Evolutionary conservation across 2,888 invertebrate genomes (phyloP), one percentile per base, ranked within the genome.

Genomic region (Micropterix aruncella): DNA sequence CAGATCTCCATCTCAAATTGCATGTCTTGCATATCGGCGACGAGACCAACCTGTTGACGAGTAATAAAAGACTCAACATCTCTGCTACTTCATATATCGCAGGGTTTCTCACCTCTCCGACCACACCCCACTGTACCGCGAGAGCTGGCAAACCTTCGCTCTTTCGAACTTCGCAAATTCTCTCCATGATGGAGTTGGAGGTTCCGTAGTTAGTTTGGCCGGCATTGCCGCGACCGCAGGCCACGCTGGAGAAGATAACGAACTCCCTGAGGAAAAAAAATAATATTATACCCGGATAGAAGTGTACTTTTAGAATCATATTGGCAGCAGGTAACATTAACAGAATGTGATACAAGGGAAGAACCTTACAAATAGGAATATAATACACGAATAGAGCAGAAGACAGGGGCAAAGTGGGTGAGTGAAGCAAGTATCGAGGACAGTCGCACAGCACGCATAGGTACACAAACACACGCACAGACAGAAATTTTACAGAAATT

Each of bases 61-160:
- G 3, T 4, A 15, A 5, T 9, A n/a, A 9, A 36, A 9, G 7
- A 36, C n/a, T 36, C 36, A 36, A 36, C n/a, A n/a, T n/a, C n/a
- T n/a, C n/a, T n/a, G n/a, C n/a, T n/a, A n/a, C 12, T 12, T 27
- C 12, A 27, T 7, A 7, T 7, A 27, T n/a, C 12, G 27, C 12
- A 7, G 27, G 5, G 12, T 27, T 27, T 12, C 12, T 81, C 44
- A 85, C 86, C 62, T 94, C 92, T 43, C 91, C 94, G 43, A 94
- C 77, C 27, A 91, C 92, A 36, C 94, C 93, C 92, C 93, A 94
- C 60, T 94, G 89, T 7, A 94, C 79, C 2, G 92, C 92, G 47
- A 89, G 62, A 0, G 75, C 92, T 1, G 89, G 87, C 1, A 81
- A 69, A 0, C 87, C 85, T 4, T 79, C 77, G 44, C 61, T 63